Conservation (phyloP, 1,140 invertebrate genomes). For the Trichonephila clavipes region DNA sequence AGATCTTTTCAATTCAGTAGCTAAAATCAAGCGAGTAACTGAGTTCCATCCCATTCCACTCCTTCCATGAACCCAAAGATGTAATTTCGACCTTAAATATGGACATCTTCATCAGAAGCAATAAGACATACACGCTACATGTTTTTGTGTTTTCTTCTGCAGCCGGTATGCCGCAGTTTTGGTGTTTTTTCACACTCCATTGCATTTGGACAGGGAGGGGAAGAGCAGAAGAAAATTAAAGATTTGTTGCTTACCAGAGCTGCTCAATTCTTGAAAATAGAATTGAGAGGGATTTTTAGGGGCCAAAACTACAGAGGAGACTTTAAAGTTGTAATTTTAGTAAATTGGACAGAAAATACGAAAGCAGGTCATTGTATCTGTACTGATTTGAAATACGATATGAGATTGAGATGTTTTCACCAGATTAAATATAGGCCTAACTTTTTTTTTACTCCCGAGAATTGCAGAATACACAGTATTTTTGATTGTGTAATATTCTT, state of each 20-base stretch:
- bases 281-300: not conserved
- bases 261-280: not conserved
- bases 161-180: no score
- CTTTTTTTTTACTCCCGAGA: not conserved
- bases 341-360: constrained; percentile 6
- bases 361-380: not conserved
- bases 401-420: not conserved
- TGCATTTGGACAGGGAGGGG: not conserved
- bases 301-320: no score
- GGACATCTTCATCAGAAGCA: constrained; percentile 47
- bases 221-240: not conserved
- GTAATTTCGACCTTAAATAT: constrained; percentile 33
- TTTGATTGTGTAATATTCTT: not conserved
- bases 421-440: not conserved
- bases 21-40: constrained; percentile 39
- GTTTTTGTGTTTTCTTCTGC: not conserved
- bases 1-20: constrained; percentile 34
- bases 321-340: not conserved
- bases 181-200: not conserved
- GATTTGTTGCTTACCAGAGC: not conserved
- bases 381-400: not conserved
- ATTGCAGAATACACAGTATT: not conserved
- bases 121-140: not conserved
- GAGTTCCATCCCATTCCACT: not conserved
- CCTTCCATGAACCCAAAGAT: not conserved